Base-by-base conservation (phyloP, 1,140 invertebrate genomes). In the Chymomyza costata region DNA sequence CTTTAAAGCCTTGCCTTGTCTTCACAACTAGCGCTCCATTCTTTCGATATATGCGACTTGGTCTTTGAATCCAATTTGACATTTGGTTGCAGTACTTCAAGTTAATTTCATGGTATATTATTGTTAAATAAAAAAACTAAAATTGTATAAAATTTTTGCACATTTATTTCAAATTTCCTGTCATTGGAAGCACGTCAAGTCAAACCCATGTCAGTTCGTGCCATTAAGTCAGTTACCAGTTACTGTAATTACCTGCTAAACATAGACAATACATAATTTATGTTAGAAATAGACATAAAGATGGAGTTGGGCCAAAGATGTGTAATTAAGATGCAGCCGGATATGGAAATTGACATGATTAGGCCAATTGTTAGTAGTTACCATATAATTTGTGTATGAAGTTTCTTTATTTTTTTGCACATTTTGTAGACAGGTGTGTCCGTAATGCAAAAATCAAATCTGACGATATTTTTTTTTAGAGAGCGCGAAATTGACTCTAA, bases 201-300 rank as follows among this genome's bases (percentile, higher is more conserved):
- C n/a, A n/a, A n/a, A n/a, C n/a, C n/a, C n/a, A n/a, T n/a, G n/a
- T n/a, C n/a, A n/a, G n/a, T n/a, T n/a, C 21, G 21, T 25, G 8
- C 21, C 21, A 76, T 69, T 76, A 76, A 66, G 70, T 65, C 56
- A 65, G 65, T 76, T 76, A 55, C 70, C 56, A 65, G 65, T 76
- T 76, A 55, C 51, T 43, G 55, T 67, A 78, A 78, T 78, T 67
- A 71, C 65, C 65, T 61, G 10, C n/a, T 70, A 62, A 65, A 76
- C 25, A 68, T 68, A 68, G 69, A 56, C 40, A 53, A 68, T 65
- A 68, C n/a, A n/a, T n/a, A n/a, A n/a, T n/a, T n/a, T n/a, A n/a
- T n/a, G n/a, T n/a, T n/a, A n/a, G n/a, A n/a, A n/a, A n/a, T n/a
- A n/a, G n/a, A n/a, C n/a, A n/a, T n/a, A n/a, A n/a, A n/a, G n/a